Evolutionary conservation across 2,888 invertebrate genomes (phyloP).

Genomic region (Ptilodon capucinus): DNA sequence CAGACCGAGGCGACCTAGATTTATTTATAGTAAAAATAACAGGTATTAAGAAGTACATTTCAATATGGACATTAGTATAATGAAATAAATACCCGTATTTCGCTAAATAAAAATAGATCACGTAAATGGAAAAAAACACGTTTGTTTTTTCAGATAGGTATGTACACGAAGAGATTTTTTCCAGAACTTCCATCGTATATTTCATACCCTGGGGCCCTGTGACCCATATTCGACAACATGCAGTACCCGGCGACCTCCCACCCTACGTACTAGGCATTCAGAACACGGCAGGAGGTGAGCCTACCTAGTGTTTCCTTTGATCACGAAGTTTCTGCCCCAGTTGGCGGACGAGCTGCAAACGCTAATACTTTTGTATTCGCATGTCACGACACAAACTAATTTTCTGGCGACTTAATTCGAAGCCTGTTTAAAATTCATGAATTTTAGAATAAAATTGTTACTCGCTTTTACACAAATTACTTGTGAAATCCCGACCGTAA

Average conservation of each 20-base stretch:
- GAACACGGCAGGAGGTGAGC: slow-evolving; percentile 51
- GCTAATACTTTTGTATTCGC: slow-evolving; percentile 48
- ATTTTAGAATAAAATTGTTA: slow-evolving; percentile 9
- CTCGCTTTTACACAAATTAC: slow-evolving; percentile 22
- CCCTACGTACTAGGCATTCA: slow-evolving; percentile 51
- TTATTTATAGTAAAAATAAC: not conserved
- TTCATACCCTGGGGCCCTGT: slow-evolving; percentile 37
- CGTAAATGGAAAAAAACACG: not conserved
- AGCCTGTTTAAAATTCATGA: not conserved
- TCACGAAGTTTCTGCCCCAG: slow-evolving; percentile 57
- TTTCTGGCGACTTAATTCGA: not conserved
- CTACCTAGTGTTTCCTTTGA: slow-evolving; percentile 55
- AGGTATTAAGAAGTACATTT: too few relatives aligned
- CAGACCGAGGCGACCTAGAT: not conserved
- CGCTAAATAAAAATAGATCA: too few relatives aligned
- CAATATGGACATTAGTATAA: too few relatives aligned
- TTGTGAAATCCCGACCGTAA: slow-evolving; percentile 28
- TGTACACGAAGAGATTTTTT: slow-evolving; percentile 13
- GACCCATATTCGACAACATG: slow-evolving; percentile 42
- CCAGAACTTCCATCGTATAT: slow-evolving; percentile 21
- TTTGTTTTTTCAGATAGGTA: slow-evolving; percentile 1
- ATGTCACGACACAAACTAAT: not conserved
- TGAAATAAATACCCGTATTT: too few relatives aligned
- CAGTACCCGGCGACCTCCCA: slow-evolving; percentile 25
- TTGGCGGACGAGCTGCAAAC: slow-evolving; percentile 47